Evolutionary conservation across 2,888 invertebrate genomes (phyloP).

Genomic region (Scrobipalpa costella): DNA sequence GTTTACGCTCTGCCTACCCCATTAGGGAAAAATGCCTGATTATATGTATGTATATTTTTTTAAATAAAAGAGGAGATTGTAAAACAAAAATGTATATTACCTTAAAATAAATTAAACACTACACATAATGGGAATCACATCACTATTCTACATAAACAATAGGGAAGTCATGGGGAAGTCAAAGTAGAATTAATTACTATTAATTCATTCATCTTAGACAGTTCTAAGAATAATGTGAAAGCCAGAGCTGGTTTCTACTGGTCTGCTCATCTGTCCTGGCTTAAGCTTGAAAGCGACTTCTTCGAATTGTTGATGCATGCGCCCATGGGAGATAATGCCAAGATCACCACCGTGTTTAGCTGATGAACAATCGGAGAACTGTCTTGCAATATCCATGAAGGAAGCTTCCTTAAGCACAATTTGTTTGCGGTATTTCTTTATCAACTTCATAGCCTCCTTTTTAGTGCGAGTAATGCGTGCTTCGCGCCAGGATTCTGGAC

Average conservation of each 20-base stretch:
- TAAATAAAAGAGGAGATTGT: background rate
- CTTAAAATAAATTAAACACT: background rate
- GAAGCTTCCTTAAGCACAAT: slow-evolving; percentile 90
- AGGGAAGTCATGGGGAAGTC: background rate
- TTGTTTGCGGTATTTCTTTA: slow-evolving; percentile 91
- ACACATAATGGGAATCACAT: background rate
- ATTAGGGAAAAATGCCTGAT: too few relatives aligned
- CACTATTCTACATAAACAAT: background rate
- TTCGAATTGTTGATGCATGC: slow-evolving; percentile 99
- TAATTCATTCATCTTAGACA: slow-evolving; percentile 79
- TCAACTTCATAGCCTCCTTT: slow-evolving; percentile 93
- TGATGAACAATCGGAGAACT: slow-evolving; percentile 98
- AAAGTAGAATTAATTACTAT: background rate
- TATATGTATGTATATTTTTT: too few relatives aligned
- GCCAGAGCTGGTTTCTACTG: slow-evolving; percentile 97
- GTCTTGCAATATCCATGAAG: slow-evolving; percentile 92
- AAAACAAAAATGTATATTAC: background rate
- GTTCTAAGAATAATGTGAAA: slow-evolving; percentile 97
- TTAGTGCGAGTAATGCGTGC: slow-evolving; percentile 94
- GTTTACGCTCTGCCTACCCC: too few relatives aligned
- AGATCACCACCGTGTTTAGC: slow-evolving; percentile 97
- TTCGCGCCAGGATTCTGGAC: slow-evolving; percentile 98
- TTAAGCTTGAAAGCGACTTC: slow-evolving; percentile 96
- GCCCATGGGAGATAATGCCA: slow-evolving; percentile 93
- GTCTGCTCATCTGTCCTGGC: slow-evolving; percentile 95